Conservation (phyloP, 2,113 vertebrate genomes). For the Rynchops niger region DNA sequence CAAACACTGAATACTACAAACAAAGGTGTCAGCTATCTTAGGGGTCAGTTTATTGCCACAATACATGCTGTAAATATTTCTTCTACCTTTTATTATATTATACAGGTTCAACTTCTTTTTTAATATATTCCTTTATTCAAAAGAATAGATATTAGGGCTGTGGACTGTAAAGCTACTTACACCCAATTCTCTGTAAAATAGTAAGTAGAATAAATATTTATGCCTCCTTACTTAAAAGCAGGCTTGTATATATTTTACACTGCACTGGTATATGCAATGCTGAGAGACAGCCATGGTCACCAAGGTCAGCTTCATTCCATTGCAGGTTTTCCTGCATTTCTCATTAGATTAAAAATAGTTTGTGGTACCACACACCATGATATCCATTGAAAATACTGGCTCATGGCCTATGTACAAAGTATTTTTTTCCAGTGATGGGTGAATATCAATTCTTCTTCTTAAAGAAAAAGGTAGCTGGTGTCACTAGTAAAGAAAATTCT, state of each 20-base stretch:
- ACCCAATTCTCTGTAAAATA: neutral
- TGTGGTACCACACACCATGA: neutral
- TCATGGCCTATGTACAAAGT: neutral
- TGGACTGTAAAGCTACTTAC: neutral
- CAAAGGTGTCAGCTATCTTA: neutral
- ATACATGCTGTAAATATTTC: neutral
- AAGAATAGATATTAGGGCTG: neutral
- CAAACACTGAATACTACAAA: neutral
- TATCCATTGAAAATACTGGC: conserved; percentile 15
- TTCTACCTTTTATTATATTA: neutral
- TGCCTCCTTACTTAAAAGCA: neutral
- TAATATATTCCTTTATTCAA: neutral
- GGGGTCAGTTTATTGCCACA: neutral
- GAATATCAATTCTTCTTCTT: neutral
- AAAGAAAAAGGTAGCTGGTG: neutral
- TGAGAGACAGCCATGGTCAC: neutral
- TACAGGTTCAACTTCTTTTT: neutral
- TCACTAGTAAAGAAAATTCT: neutral
- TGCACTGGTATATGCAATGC: neutral
- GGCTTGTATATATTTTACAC: neutral
- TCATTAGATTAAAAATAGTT: conserved; percentile 25
- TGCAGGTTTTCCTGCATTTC: neutral
- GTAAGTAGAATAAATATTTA: neutral
- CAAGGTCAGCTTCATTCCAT: neutral
- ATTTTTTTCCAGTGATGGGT: neutral